These are phyloP conservation scores for Megalurothrips usitatus DNA, from an alignment of 2,888 invertebrate genomes.

Conservation along the genomic window DNA sequence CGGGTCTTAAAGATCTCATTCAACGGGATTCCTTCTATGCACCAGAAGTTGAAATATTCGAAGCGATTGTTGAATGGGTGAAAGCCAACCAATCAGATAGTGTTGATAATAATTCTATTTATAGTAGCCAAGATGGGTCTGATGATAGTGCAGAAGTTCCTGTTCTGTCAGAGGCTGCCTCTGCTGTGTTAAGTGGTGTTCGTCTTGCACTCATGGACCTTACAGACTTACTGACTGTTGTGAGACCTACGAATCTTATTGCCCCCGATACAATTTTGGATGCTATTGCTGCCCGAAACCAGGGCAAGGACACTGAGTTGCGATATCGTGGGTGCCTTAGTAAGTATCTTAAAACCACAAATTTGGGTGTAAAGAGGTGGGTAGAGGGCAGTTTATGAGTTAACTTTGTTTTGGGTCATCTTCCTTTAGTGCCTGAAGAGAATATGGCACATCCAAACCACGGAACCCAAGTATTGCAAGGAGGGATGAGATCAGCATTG, in stretches of 20 bases:
- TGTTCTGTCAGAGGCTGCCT: conserved; percentile 31
- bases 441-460: conserved; percentile 81
- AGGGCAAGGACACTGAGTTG: conserved; percentile 70
- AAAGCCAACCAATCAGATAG: conserved; percentile 60
- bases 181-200: conserved; percentile 45
- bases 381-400: conserved; percentile 8
- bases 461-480: conserved; percentile 80
- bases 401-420: conserved; percentile 16
- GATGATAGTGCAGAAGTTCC: conserved; percentile 33
- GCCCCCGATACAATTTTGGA: conserved; percentile 88
- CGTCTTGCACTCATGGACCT: conserved; percentile 85
- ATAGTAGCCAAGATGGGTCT: conserved; percentile 33
- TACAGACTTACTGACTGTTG: conserved; percentile 80
- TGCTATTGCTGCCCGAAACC: conserved; percentile 84
- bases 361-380: background rate
- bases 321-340: conserved; percentile 78
- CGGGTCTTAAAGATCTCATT: conserved; percentile 78
- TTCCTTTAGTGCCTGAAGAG: conserved; percentile 69
- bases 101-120: background rate
- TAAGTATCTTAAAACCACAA: conserved; percentile 46
- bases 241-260: conserved; percentile 80
- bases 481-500: conserved; percentile 83
- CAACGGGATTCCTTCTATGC: conserved; percentile 94
- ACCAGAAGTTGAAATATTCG: conserved; percentile 91
- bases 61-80: conserved; percentile 83